Base-by-base conservation (phyloP, 35 echinoderm and acorn worm genomes). In the Heliocidaris erythrogramma region DNA sequence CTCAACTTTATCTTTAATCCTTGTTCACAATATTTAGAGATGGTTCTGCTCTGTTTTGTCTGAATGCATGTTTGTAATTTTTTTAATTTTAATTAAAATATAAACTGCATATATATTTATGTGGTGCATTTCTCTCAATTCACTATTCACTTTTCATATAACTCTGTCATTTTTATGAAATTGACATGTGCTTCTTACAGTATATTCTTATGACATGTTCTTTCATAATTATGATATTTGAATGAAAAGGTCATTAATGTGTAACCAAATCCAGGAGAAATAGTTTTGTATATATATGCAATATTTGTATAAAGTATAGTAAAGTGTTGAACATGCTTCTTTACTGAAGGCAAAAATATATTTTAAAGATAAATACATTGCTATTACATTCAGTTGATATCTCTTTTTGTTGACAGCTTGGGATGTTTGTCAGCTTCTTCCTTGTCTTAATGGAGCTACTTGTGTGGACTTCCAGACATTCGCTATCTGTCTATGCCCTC, bases 401-500 rank as follows among this genome's bases (percentile, higher is more conserved):
- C 13, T 35, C 7, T 86, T 86, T 88, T 48, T 48, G 12, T 13
- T 89, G 30, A 8, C 87, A 89, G 87, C 87, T 16, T 48, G 87
- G 87, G 47, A 89, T 35, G 87, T 89, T 32, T 89, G 87, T 89
- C 11, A 47, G 10, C 5, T 48, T 47, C 21, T 89, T 14, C 87
- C 87, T 47, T 89, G 87, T 89, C 87, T 89, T 4, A 89, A 89
- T 89, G 87, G 87, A 42, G 87, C 18, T 47, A 89, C 87, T 32
- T 89, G 87, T 89, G 87, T 89, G 31, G 87, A 89, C 24, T 89
- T 89, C 30, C 87, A 89, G 87, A 89, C 87, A 31, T 89, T 89
- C 32, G 87, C 7, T 32, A 11, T 89, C 47, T 89, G 87, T 24
- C 87, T 89, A 31, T 89, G 87, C 32, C 87, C 87, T 27, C 12